A percentile compares a stretch with the other conserved stretches of the same genome.
Evolutionary conservation across 2,797 vertebrate species (phyloP).

Genomic region (Acipenser oxyrinchus): DNA sequence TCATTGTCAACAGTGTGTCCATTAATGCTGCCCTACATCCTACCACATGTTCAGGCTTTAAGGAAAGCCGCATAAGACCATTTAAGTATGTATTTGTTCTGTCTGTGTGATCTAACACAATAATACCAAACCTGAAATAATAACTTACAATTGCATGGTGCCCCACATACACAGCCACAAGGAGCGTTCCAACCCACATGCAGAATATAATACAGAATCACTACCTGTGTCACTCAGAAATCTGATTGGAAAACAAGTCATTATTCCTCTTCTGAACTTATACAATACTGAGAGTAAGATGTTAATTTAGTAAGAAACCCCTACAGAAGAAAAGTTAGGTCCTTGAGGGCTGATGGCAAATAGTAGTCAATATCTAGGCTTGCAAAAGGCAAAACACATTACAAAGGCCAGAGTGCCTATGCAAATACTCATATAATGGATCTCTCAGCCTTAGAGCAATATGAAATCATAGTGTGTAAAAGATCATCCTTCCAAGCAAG

Average conservation of each 20-base stretch:
- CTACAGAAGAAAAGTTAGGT: constrained; percentile 28
- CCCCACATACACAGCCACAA: constrained; percentile 28
- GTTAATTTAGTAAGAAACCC: constrained; percentile 38
- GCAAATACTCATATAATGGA: constrained; percentile 31
- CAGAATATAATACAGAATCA: constrained; percentile 55
- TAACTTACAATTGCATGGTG: not conserved
- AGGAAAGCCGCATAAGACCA: no score
- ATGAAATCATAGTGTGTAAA: constrained; percentile 8
- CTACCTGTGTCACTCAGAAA: constrained; percentile 47
- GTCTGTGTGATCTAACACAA: no score
- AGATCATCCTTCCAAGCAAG: not conserved
- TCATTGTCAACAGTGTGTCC: no score
- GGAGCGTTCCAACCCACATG: constrained; percentile 58
- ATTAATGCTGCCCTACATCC: no score
- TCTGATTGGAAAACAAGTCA: constrained; percentile 44
- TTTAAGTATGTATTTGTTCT: no score
- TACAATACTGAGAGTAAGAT: constrained; percentile 18
- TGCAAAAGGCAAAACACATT: constrained; percentile 38
- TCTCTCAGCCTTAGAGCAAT: constrained; percentile 25
- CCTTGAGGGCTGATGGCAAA: constrained; percentile 22
- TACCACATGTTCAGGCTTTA: no score
- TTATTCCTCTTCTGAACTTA: constrained; percentile 30
- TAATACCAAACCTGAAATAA: no score
- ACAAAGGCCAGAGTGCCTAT: constrained; percentile 30
- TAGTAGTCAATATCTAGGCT: constrained; percentile 40